phyloP scores from a whole-genome alignment of 1,140 invertebrate species.

The Hylyphantes graminicola region DNA sequence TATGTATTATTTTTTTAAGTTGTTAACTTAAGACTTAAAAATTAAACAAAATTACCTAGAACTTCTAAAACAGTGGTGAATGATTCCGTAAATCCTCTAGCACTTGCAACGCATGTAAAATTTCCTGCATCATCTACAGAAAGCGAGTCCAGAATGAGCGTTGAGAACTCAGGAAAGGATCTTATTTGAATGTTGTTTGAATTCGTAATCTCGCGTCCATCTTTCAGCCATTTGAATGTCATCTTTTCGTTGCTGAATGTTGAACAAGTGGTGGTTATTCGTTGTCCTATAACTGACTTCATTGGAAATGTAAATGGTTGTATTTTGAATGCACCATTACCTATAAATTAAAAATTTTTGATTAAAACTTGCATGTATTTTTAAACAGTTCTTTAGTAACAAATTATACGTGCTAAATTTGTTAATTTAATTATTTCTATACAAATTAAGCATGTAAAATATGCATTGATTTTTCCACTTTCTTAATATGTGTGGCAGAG shows the following conservation, averaged over 20 bases:
- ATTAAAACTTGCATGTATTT: not conserved
- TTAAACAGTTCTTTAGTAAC: not conserved
- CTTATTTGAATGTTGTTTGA: not conserved
- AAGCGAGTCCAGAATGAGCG: not conserved
- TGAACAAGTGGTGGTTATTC: conserved; percentile 44
- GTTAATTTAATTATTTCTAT: not conserved
- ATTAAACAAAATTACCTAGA: not conserved
- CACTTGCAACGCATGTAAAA: conserved; percentile 10
- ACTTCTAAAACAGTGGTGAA: conserved; percentile 7
- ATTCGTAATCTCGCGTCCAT: conserved; percentile 26
- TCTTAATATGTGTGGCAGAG: too few relatives aligned
- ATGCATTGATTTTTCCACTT: too few relatives aligned
- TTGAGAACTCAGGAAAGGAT: conserved; percentile 10
- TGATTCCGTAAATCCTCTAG: not conserved
- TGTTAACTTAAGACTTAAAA: not conserved
- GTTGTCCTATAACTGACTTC: conserved; percentile 22
- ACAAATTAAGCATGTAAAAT: too few relatives aligned
- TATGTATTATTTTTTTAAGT: not conserved
- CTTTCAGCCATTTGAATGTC: conserved; percentile 55
- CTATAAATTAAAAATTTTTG: not conserved
- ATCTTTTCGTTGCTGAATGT: conserved; percentile 23
- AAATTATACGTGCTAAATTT: not conserved
- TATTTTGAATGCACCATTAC: conserved; percentile 24
- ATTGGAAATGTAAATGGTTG: conserved; percentile 47
- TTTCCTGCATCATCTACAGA: conserved; percentile 22